phyloP scores from a whole-genome alignment of 1,140 invertebrate genomes.

The Aphelinus certus region DNA sequence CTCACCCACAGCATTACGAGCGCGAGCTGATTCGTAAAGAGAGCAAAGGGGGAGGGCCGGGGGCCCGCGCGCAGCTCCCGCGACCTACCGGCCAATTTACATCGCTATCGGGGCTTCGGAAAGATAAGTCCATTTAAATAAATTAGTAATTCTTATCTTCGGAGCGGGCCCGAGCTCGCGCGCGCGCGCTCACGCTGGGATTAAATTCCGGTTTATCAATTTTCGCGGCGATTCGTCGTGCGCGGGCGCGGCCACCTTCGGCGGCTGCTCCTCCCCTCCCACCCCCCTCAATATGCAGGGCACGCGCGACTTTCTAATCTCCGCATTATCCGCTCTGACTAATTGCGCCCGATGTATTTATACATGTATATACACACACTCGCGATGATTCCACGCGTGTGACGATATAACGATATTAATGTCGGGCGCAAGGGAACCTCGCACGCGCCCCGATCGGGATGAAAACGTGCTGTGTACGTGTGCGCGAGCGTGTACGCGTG shows the following conservation, averaged over 20 bases:
- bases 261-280: not conserved
- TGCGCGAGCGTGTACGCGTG: too few species aligned
- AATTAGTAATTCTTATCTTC: slow-evolving; percentile 66
- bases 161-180: slow-evolving; percentile 38
- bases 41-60: not conserved
- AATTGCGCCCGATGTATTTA: slow-evolving; percentile 31
- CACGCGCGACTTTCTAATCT: slow-evolving; percentile 39
- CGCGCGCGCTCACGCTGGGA: slow-evolving; percentile 39
- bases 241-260: slow-evolving; percentile 25
- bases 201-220: slow-evolving; percentile 68
- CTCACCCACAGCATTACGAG: slow-evolving; percentile 62
- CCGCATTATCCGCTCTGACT: slow-evolving; percentile 26
- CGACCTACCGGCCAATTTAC: slow-evolving; percentile 60
- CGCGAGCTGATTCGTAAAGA: slow-evolving; percentile 55
- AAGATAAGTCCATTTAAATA: slow-evolving; percentile 68
- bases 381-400: not conserved
- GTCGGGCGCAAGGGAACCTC: too few species aligned
- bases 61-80: slow-evolving; percentile 44
- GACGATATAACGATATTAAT: too few species aligned
- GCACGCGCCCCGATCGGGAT: not conserved
- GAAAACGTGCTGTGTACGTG: not conserved
- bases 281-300: slow-evolving; percentile 33
- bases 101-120: slow-evolving; percentile 65
- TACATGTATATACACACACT: slow-evolving; percentile 12
- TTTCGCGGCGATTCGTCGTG: slow-evolving; percentile 62